Conservation (phyloP, 2,888 invertebrate genomes). For the Parnassius mnemosyne region DNA sequence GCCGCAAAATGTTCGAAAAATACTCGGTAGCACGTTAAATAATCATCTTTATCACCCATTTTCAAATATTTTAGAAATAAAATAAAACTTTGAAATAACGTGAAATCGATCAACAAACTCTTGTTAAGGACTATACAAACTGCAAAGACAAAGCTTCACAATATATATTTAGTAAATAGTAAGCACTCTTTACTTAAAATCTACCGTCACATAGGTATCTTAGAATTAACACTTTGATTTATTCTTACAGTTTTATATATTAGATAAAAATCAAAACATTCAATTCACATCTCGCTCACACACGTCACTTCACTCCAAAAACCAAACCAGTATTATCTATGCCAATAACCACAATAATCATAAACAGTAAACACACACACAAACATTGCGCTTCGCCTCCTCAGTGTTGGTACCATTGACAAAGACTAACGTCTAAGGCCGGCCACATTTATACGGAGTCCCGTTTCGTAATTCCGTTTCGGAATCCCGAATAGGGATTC, state of each 20-base stretch:
- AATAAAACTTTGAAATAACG: constrained; percentile 28
- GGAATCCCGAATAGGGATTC: too few relatives aligned
- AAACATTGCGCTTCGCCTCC: too few relatives aligned
- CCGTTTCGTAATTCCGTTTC: too few relatives aligned
- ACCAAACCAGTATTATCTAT: constrained; percentile 21
- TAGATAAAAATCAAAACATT: constrained; percentile 61
- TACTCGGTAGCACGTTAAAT: constrained; percentile 84
- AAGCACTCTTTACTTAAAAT: constrained; percentile 27
- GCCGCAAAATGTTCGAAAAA: constrained; percentile 87
- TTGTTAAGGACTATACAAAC: constrained; percentile 27
- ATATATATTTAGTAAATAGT: constrained; percentile 20
- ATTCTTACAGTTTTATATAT: constrained; percentile 33
- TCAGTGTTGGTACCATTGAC: too few relatives aligned
- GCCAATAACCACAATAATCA: constrained; percentile 9
- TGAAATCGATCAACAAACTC: constrained; percentile 34
- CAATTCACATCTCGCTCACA: constrained; percentile 55
- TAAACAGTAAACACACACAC: too few relatives aligned
- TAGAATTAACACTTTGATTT: constrained; percentile 29
- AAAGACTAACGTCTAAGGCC: too few relatives aligned
- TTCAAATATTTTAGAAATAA: constrained; percentile 34
- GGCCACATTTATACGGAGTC: too few relatives aligned
- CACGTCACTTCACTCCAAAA: constrained; percentile 38
- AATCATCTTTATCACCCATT: constrained; percentile 83
- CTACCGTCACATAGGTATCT: constrained; percentile 28
- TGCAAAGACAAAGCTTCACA: constrained; percentile 22